Base-by-base conservation (phyloP, 2,888 invertebrate genomes). In the Cheilosia grossa region DNA sequence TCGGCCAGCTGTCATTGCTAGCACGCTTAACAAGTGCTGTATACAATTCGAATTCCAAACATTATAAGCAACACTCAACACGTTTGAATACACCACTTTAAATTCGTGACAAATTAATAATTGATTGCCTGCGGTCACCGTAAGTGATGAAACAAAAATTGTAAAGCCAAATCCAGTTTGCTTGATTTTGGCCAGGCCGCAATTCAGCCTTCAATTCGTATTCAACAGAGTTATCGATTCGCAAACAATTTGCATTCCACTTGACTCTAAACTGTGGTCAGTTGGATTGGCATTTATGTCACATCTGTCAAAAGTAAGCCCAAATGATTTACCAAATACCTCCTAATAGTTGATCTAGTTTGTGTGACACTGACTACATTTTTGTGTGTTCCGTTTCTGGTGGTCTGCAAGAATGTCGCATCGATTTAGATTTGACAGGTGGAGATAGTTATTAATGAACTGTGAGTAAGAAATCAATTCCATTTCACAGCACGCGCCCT, bases 201-300 rank as follows among this genome's bases (percentile, higher is more conserved):
- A n/a, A 56, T 15, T 44, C 17, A 56, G 33, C 56, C 56, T 69
- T 69, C 44, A 21, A 56, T 47, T 69, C 37, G 13, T 56, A 69
- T 69, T 56, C 56, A 69, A 33, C 44, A 42, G 30, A 15, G 21
- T 53, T 40, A 44, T 54, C 40, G 47, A 44, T 27, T 58, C 7
- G 21, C 10, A 44, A 27, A 17, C 21, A 54, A 33, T 47, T 33
- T 69, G 21, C 33, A 56, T 56, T 69, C 21, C 49, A 33, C 49
- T 64, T 37, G 33, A 30, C 37, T 42, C 40, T 9, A 27, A 66
- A 24, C 17, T 40, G 40, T 66, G 40, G 53, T 53, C 51, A 53
- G 2, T 53, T 53, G 24, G 24, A 24, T 37, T 37, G 37, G n/a
- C 27, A 47, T 42, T 37, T 51, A 27, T 54, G 53, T n/a, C 10